Conservation (phyloP, 2,888 invertebrate species). For the Toxonevra muliebris region DNA sequence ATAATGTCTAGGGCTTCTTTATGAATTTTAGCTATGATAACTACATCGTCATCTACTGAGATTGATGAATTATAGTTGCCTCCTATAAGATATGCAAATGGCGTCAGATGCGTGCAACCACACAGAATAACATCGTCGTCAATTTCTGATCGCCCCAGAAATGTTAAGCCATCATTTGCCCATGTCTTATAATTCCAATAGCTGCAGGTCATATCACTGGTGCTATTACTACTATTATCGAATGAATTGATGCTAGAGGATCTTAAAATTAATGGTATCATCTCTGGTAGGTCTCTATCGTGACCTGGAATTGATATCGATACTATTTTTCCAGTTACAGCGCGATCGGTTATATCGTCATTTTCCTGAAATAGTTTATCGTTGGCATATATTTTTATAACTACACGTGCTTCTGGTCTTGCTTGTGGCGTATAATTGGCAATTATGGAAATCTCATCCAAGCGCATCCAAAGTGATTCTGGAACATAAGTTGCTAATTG, state of each 20-base stretch:
- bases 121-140: slow-evolving; percentile 64
- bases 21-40: slow-evolving; percentile 55
- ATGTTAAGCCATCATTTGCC: slow-evolving; percentile 69
- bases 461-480: slow-evolving; percentile 60
- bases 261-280: slow-evolving; percentile 67
- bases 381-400: slow-evolving; percentile 68
- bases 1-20: slow-evolving; percentile 68
- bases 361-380: slow-evolving; percentile 69
- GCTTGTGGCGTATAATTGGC: slow-evolving; percentile 45
- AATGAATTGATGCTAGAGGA: not conserved
- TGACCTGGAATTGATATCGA: slow-evolving; percentile 72
- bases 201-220: slow-evolving; percentile 63
- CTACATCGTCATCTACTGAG: slow-evolving; percentile 42
- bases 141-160: slow-evolving; percentile 55
- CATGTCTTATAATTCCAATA: slow-evolving; percentile 72
- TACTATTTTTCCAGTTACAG: slow-evolving; percentile 66
- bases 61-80: slow-evolving; percentile 48
- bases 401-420: slow-evolving; percentile 62
- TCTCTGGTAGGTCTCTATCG: slow-evolving; percentile 67
- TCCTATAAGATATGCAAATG: slow-evolving; percentile 69
- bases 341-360: slow-evolving; percentile 49
- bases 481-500: slow-evolving; percentile 70
- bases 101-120: slow-evolving; percentile 70
- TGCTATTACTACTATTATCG: slow-evolving; percentile 19
- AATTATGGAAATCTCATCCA: slow-evolving; percentile 53